Percentiles rank a stretch among this genome's conserved stretches.
These are phyloP conservation scores for Atlantisia rogersi DNA, from an alignment of 2,113 vertebrate genomes.

Conservation along the genomic window DNA sequence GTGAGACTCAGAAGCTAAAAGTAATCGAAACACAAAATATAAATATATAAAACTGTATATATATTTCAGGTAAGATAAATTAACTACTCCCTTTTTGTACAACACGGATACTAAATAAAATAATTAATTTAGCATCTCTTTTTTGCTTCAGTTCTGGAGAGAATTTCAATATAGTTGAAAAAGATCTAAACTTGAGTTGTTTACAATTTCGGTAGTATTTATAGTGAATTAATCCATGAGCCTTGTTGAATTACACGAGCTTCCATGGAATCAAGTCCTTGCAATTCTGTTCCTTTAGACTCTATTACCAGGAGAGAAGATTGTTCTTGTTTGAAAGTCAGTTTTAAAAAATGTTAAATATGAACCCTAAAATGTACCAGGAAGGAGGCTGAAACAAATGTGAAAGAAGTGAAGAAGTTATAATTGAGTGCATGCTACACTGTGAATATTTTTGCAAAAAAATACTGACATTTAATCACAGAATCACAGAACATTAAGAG, in stretches of 20 bases:
- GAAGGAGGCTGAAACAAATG: not conserved
- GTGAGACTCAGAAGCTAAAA: not conserved
- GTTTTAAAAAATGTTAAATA: not conserved
- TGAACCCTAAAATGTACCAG: not conserved
- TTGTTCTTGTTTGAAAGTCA: not conserved
- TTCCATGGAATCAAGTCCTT: not conserved
- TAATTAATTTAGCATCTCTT: not conserved
- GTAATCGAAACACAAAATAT: not conserved
- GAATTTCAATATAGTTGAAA: not conserved
- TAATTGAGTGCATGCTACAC: not conserved
- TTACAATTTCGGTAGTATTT: not conserved
- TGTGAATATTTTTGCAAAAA: not conserved
- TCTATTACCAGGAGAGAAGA: not conserved
- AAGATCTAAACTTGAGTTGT: not conserved
- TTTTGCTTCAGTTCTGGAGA: not conserved
- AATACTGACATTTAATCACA: not conserved
- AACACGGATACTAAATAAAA: not conserved
- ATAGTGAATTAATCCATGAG: not conserved
- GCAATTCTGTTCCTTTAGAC: not conserved
- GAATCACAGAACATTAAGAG: too few species aligned
- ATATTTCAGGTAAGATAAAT: not conserved
- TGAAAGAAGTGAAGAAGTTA: not conserved
- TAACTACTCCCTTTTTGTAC: not conserved
- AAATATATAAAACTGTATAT: not conserved
- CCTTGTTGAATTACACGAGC: not conserved